phyloP scores from a whole-genome alignment of 2,797 vertebrate species.

The Caiman crocodilus region DNA sequence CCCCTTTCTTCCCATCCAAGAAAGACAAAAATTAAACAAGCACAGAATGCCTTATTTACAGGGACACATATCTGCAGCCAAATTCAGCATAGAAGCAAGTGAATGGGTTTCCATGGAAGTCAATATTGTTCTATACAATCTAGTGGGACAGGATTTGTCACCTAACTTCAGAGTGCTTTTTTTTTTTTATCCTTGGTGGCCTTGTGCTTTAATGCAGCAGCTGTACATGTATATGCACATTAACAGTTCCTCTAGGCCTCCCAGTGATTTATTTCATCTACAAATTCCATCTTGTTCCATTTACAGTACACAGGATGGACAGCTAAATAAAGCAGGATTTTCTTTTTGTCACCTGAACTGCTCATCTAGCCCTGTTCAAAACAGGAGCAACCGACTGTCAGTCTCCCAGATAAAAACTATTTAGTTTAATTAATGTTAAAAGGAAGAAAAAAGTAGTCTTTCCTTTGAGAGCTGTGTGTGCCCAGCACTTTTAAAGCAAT shows the following conservation, averaged over 20 bases:
- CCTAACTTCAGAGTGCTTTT: background rate
- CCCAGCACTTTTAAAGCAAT: constrained; percentile 26
- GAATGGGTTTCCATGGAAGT: background rate
- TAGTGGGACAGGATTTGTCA: fast-evolving
- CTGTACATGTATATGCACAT: background rate
- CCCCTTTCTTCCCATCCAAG: background rate
- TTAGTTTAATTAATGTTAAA: constrained; percentile 40
- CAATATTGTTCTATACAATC: background rate
- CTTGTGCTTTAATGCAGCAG: background rate
- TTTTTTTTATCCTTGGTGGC: background rate
- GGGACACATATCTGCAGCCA: background rate
- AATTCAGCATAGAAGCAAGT: constrained; percentile 6
- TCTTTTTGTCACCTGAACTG: constrained; percentile 1
- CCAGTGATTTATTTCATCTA: background rate
- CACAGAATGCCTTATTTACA: constrained; percentile 4
- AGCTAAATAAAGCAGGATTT: background rate
- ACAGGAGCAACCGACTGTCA: constrained; percentile 22
- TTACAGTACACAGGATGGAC: background rate
- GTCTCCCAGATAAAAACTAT: background rate
- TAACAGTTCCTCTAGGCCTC: background rate
- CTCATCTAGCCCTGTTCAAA: constrained; percentile 15
- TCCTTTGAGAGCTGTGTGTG: background rate
- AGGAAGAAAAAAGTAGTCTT: constrained; percentile 29
- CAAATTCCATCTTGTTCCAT: background rate
- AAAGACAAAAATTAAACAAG: background rate